Base-by-base conservation (phyloP, 2,888 invertebrate genomes). In the Eupeodes latifasciatus region DNA sequence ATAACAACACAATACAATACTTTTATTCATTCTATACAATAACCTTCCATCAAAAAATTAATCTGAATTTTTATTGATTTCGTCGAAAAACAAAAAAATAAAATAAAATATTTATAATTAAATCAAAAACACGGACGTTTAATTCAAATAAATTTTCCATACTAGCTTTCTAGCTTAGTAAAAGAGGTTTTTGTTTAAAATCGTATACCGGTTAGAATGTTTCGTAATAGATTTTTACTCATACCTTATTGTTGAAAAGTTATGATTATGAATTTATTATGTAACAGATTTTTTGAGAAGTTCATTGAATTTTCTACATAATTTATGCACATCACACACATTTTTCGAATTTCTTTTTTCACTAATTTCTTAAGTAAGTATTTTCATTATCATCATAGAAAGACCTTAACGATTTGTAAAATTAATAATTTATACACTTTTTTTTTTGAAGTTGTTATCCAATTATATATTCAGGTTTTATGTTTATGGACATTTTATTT, bases 91-190 rank as follows among this genome's bases (percentile, higher is more conserved):
- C 49, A 40, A 40, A 40, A 40, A 7, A 9, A 19, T 53, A 12
- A 11, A 14, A 5, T 51, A 51, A 66, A 67, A 53, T 40, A 9
- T 79, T 78, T 77, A 77, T 81, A 67, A 67, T 67, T 85, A 61
- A 81, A 85, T 66, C 76, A 36, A 69, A 69, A 75, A 84, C 80
- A 75, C 81, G 85, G 85, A 81, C 81, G 76, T 81, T 72, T 57
- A 71, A 36, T 51, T 27, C 27, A 27, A 27, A 27, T 72, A 49
- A 34, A 36, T 59, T 47, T 11, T 40, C 16, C n/a, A n/a, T 14
- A 34, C 11, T 0, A 34, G 0, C 7, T 19, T 19, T 11, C 11
- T 61, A 36, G 14, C 19, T 14, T 2, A 47, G 19, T 19, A 64
- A 40, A 44, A 64, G 27, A 27, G 27, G 27, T 27, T 27, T 40